phyloP scores from a whole-genome alignment of 2,888 invertebrate species.

The Quadroppia sp. region DNA sequence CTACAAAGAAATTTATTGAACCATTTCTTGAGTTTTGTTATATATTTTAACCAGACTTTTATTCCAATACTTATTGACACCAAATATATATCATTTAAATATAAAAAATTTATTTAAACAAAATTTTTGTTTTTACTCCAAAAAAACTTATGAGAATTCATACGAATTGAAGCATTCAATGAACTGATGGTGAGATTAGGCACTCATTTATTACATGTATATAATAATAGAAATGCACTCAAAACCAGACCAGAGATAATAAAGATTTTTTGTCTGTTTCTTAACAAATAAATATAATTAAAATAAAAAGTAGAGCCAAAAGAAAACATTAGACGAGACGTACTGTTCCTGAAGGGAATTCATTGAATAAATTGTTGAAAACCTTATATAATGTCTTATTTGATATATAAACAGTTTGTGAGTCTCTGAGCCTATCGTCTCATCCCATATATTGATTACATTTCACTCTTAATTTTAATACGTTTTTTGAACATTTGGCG shows the following conservation, averaged over 20 bases:
- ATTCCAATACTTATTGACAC: neutral
- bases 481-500: conserved; percentile 25
- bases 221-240: neutral
- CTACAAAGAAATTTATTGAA: neutral
- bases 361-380: neutral
- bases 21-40: neutral
- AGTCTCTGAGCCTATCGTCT: neutral
- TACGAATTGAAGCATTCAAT: too few species aligned
- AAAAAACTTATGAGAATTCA: too few species aligned
- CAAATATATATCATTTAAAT: too few species aligned
- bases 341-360: neutral
- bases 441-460: conserved; percentile 27
- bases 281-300: conserved; percentile 5
- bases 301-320: conserved; percentile 11
- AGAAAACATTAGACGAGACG: conserved; percentile 6
- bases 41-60: conserved; percentile 29
- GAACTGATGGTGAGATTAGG: neutral
- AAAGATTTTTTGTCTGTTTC: conserved; percentile 25
- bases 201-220: too few species aligned
- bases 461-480: conserved; percentile 29
- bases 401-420: conserved; percentile 21
- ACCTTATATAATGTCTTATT: conserved; percentile 6
- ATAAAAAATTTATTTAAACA: too few species aligned
- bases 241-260: conserved; percentile 6
- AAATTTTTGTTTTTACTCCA: too few species aligned